Evolutionary conservation across 2,888 invertebrate species (phyloP), one percentile per base, ranked within the genome.

Genomic region (Chaetogeoica ovagalla): DNA sequence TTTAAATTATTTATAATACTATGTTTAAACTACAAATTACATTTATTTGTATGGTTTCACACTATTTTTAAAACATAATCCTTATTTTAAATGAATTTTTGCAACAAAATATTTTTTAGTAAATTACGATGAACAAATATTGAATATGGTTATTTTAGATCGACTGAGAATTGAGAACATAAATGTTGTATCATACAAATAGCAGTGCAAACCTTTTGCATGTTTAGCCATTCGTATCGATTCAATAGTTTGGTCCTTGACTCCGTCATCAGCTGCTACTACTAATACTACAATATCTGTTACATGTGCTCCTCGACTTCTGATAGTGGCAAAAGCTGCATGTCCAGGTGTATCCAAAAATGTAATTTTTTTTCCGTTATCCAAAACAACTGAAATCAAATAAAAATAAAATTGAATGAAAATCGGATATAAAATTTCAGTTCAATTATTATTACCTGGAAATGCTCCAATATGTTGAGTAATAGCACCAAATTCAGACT

Each of bases 391-490:
- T 93, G 86, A 30, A 85, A 85, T 74, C 72, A 55, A 82, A 82
- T 81, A 23, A 23, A 23, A 23, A 68, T 69, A 59, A 55, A 77
- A 72, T 59, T 60, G 30, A 60, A 8, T 59, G 30, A 39, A 17
- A 37, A 37, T 63, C 30, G 39, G 7, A 69, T 15, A 55, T 71
- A 30, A 62, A n/a, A 13, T 60, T 52, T 69, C 1, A 8, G 23
- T 68, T 23, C 21, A 52, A 55, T 81, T 55, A 60, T 59, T 8
- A 59, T 83, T 86, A 88, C 94, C 94, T 84, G 93, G 93, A 88
- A 99, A 99, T 59, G 99, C 99, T 68, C 99, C 98, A 84, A 99
- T 98, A 86, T 98, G 98, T 86, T 99, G 99, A 0, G 99, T 99
- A 82, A 99, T 99, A 23, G 99, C 99, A 2, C 99, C 99, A 86